A percentile compares a stretch with the other conserved stretches of the same genome.
phyloP scores from a whole-genome alignment of 1,140 invertebrate genomes.

The Drosophila lacteicornis region DNA sequence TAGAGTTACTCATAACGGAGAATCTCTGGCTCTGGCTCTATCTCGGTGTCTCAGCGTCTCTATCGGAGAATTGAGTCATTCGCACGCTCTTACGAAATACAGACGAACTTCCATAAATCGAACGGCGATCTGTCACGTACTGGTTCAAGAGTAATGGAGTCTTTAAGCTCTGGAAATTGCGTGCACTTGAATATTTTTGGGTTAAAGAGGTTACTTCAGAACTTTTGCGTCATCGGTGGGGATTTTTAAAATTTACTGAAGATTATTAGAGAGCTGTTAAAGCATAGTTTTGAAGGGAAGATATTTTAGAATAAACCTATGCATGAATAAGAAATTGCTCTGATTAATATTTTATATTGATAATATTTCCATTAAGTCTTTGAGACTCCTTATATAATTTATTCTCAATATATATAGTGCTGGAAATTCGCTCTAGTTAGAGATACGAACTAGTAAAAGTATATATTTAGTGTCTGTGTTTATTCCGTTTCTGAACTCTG shows the following conservation, averaged over 20 bases:
- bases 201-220: background rate
- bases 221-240: background rate
- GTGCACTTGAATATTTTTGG: background rate
- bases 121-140: conserved; percentile 29
- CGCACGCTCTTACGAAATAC: conserved; percentile 20
- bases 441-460: background rate
- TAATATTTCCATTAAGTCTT: too few species aligned
- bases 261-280: background rate
- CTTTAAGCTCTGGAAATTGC: conserved; percentile 19
- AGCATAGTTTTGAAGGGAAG: background rate
- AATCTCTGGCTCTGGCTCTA: conserved; percentile 12
- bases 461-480: conserved; percentile 4
- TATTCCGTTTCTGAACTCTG: conserved; percentile 58
- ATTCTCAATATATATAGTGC: too few species aligned
- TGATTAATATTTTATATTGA: too few species aligned
- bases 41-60: conserved; percentile 1
- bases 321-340: too few species aligned
- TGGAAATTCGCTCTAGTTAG: background rate
- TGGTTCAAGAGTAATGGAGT: background rate
- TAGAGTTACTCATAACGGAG: conserved; percentile 44
- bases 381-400: too few species aligned
- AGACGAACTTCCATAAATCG: conserved; percentile 23
- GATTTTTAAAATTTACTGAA: background rate
- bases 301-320: background rate
- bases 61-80: conserved; percentile 40